Evolutionary conservation across 2,113 vertebrate species (phyloP), one percentile per base, ranked within the genome.

Genomic region (Phaetusa simplex): DNA sequence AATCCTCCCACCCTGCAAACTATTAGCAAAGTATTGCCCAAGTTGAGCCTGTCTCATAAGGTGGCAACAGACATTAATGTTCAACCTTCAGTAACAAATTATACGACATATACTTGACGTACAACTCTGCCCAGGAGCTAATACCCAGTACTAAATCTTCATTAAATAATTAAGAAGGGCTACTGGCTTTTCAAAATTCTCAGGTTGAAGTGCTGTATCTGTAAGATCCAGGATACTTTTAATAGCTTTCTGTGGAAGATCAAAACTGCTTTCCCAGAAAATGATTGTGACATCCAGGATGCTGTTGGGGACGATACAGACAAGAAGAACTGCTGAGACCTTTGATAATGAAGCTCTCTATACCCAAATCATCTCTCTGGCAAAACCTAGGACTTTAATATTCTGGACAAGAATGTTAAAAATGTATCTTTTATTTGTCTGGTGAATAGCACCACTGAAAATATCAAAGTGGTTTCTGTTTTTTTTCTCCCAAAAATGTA

Each of bases 211-310:
- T 89, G 78, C 72, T 91, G 5, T 50, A 90, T 85, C 70, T 61
- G 4, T 89, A 90, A 91, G 70, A 95, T 69, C 71, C 82, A 90
- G 45, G 42, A 95, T 88, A 93, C 71, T 94, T 95, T 87, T 90
- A 93, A 96, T 90, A 85, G 78, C 82, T 85, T 95, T 95, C 78
- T 91, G n/a, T 66, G 42, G 23, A 95, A 85, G 84, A 91, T 86
- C 76, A 90, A 85, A 95, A 95, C 79, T 89, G n/a, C 71, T 95
- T 95, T 89, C 78, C 62, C 93, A 90, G 78, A 84, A 93, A 96
- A 52, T 73, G 55, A 62, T 42, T 62, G n/a, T 90, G 73, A 85
- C 74, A 80, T 62, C 42, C 52, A 94, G 70, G 74, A 66, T 91
- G 74, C 89, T 93, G 78, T n/a, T 96, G 74, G 72, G 89, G 79